Conservation (phyloP, 2,797 vertebrate genomes). For the Coracias cyanogaster region DNA sequence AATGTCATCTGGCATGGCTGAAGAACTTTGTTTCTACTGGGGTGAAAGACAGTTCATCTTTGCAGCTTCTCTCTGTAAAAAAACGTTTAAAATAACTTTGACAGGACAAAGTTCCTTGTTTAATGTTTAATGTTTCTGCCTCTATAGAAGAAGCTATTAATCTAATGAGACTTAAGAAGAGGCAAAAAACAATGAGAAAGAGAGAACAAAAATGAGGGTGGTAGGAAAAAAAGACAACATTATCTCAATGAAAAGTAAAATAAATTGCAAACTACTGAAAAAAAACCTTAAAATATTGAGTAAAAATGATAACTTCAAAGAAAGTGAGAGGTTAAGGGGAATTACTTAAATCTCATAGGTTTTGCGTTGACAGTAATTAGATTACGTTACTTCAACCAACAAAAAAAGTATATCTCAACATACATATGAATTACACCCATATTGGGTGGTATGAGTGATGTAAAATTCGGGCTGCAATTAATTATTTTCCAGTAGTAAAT, state of each 20-base stretch:
- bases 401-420: neutral
- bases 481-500: neutral
- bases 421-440: neutral
- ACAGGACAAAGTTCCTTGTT: neutral
- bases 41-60: neutral
- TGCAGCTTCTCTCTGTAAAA: neutral
- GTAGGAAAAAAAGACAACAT: neutral
- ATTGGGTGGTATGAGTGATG: neutral
- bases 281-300: neutral
- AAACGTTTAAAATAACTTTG: neutral
- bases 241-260: constrained; percentile 9
- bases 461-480: neutral
- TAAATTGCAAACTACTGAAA: neutral
- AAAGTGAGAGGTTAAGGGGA: neutral
- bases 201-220: neutral
- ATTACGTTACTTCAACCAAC: neutral
- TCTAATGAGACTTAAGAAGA: neutral
- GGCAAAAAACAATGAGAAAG: neutral
- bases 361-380: neutral
- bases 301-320: neutral
- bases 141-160: neutral
- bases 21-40: neutral
- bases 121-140: neutral
- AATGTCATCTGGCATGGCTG: neutral
- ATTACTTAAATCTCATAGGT: neutral